Evolutionary conservation across 2,888 invertebrate genomes (phyloP).

Genomic region (Eurois occulta): DNA sequence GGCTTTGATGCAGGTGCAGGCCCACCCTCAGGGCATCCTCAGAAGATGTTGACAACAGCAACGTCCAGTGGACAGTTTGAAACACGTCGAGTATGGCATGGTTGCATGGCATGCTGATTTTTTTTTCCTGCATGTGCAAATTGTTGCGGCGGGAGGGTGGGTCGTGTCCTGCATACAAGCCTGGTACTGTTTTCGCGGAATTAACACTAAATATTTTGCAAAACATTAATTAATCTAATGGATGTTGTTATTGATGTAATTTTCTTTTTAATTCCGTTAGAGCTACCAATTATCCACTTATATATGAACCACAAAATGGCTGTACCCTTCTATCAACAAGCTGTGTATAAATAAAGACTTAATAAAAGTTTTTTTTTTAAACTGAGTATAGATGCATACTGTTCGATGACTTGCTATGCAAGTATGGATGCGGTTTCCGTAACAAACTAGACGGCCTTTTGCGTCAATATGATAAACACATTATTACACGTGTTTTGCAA

Average conservation of each 20-base stretch:
- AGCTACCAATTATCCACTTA: constrained; percentile 7
- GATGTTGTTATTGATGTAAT: neutral
- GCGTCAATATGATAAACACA: neutral
- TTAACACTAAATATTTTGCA: neutral
- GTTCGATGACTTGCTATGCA: neutral
- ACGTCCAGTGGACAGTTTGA: neutral
- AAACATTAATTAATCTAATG: neutral
- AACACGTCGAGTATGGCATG: neutral
- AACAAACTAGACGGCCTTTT: constrained; percentile 1
- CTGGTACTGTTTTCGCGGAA: too few relatives aligned
- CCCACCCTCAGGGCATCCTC: neutral
- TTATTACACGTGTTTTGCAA: neutral
- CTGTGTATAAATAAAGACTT: neutral
- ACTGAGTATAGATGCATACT: neutral
- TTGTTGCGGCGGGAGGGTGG: neutral
- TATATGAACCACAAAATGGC: neutral
- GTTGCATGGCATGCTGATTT: neutral
- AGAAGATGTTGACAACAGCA: neutral
- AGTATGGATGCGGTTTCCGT: neutral
- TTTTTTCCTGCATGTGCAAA: neutral
- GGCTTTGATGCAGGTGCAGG: neutral
- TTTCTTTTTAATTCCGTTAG: constrained; percentile 19
- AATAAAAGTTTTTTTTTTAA: neutral
- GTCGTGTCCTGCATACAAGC: neutral
- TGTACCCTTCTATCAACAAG: constrained; percentile 1